These are phyloP conservation scores for Platypus cylindrus DNA, from an alignment of 2,888 invertebrate species.

Conservation along the genomic window DNA sequence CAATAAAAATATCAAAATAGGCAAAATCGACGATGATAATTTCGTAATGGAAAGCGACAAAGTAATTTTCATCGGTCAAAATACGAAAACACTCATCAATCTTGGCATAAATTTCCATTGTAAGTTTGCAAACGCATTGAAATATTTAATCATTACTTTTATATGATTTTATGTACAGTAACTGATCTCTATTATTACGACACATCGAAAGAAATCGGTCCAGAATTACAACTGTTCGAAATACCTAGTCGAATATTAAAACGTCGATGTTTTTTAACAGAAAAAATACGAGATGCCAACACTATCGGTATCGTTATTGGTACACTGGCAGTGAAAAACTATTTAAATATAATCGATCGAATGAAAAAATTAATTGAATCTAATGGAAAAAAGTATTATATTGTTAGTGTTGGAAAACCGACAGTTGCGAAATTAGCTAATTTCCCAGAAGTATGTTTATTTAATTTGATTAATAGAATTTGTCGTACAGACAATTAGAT, in stretches of 20 bases:
- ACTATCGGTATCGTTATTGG: slow-evolving; percentile 84
- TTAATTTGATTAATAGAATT: neutral
- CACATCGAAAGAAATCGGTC: too few relatives aligned
- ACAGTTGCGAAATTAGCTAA: slow-evolving; percentile 93
- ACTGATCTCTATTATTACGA: slow-evolving; percentile 34
- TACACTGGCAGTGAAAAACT: slow-evolving; percentile 74
- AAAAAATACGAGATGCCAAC: slow-evolving; percentile 82
- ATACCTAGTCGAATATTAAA: slow-evolving; percentile 65
- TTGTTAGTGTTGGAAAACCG: slow-evolving; percentile 87
- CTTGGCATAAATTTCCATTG: slow-evolving; percentile 31
- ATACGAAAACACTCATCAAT: slow-evolving; percentile 40
- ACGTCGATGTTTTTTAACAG: slow-evolving; percentile 70
- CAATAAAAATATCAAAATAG: slow-evolving; percentile 11
- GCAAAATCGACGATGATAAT: slow-evolving; percentile 17
- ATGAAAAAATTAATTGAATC: slow-evolving; percentile 58
- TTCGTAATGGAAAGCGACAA: slow-evolving; percentile 28
- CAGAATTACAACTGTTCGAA: too few relatives aligned
- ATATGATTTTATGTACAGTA: slow-evolving; percentile 6
- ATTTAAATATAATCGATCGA: slow-evolving; percentile 58
- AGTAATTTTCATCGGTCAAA: slow-evolving; percentile 42
- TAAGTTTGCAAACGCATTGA: slow-evolving; percentile 10
- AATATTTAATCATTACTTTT: slow-evolving; percentile 4
- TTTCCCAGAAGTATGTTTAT: slow-evolving; percentile 59
- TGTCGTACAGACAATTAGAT: neutral
- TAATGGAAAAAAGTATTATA: slow-evolving; percentile 77